Percentiles rank a stretch among this genome's conserved stretches.
Evolutionary conservation across 2,113 vertebrate species (phyloP).

Genomic region (Alligator sinensis): DNA sequence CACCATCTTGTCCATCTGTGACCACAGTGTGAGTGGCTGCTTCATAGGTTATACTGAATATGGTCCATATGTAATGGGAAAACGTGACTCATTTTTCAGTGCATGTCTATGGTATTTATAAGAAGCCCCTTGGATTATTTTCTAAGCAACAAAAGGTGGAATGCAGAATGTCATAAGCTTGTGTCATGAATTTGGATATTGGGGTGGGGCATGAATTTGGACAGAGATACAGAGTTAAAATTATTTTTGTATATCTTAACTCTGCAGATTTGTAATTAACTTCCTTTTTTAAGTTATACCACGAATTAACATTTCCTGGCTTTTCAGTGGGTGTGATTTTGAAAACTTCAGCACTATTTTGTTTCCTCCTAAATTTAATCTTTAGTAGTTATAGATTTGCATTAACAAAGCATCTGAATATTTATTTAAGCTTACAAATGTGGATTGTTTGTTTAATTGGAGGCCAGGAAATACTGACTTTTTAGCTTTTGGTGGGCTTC

Average conservation of each 20-base stretch:
- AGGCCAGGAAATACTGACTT: neutral
- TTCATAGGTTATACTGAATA: neutral
- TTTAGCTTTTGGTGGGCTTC: slow-evolving; percentile 38
- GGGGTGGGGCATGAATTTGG: neutral
- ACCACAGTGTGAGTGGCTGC: neutral
- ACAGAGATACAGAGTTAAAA: neutral
- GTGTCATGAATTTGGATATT: neutral
- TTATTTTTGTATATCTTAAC: neutral
- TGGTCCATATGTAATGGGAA: neutral
- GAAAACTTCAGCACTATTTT: neutral
- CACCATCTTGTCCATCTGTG: neutral
- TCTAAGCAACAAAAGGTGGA: neutral
- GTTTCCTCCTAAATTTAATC: neutral
- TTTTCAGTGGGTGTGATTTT: neutral
- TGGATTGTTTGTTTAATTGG: neutral
- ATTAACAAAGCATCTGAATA: neutral
- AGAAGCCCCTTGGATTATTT: neutral
- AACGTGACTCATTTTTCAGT: neutral
- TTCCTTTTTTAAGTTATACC: neutral
- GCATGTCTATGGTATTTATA: neutral
- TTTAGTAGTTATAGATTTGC: neutral
- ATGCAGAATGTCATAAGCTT: neutral
- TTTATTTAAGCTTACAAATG: neutral
- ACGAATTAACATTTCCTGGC: neutral
- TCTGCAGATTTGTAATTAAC: neutral